A percentile compares a stretch with the other conserved stretches of the same genome.
Evolutionary conservation across 2,797 vertebrate species (phyloP).

Genomic region (Clarias platycephalus): DNA sequence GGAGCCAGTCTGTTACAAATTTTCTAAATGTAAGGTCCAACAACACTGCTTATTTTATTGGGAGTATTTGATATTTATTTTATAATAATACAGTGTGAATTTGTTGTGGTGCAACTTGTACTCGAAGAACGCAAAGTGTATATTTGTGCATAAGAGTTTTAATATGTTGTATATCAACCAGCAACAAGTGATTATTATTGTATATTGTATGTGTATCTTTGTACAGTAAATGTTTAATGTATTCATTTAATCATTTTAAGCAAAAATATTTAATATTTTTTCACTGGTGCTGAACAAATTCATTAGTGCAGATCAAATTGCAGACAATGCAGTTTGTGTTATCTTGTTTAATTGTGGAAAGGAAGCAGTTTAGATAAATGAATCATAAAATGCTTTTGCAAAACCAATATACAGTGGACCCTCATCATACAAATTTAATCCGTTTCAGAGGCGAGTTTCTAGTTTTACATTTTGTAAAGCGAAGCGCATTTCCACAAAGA

Average conservation of each 20-base stretch:
- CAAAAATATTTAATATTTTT: slow-evolving; percentile 71
- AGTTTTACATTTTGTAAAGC: too few species aligned
- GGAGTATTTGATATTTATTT: slow-evolving; percentile 72
- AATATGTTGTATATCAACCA: slow-evolving; percentile 78
- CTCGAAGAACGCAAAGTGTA: slow-evolving; percentile 77
- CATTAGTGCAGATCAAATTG: slow-evolving; percentile 69
- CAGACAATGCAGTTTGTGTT: slow-evolving; percentile 46
- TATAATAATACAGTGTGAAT: slow-evolving; percentile 69
- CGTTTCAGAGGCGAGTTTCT: too few species aligned
- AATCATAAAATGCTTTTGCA: slow-evolving; percentile 46
- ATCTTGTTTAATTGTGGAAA: slow-evolving; percentile 54
- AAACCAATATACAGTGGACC: not conserved
- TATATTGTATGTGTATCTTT: slow-evolving; percentile 82
- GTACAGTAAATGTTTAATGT: slow-evolving; percentile 75
- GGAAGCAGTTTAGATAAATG: slow-evolving; percentile 34
- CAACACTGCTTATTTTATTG: slow-evolving; percentile 64
- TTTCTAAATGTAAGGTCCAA: slow-evolving; percentile 62
- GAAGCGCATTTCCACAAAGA: too few species aligned
- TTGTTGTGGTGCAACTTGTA: slow-evolving; percentile 70
- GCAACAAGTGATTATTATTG: slow-evolving; percentile 73
- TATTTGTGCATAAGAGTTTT: slow-evolving; percentile 86
- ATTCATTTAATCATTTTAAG: slow-evolving; percentile 61
- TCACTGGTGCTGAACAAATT: slow-evolving; percentile 69
- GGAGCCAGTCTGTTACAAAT: slow-evolving; percentile 59
- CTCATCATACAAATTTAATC: not conserved